These are phyloP conservation scores for Rhinoraja longicauda DNA, from an alignment of 2,797 vertebrate genomes.

Conservation along the genomic window DNA sequence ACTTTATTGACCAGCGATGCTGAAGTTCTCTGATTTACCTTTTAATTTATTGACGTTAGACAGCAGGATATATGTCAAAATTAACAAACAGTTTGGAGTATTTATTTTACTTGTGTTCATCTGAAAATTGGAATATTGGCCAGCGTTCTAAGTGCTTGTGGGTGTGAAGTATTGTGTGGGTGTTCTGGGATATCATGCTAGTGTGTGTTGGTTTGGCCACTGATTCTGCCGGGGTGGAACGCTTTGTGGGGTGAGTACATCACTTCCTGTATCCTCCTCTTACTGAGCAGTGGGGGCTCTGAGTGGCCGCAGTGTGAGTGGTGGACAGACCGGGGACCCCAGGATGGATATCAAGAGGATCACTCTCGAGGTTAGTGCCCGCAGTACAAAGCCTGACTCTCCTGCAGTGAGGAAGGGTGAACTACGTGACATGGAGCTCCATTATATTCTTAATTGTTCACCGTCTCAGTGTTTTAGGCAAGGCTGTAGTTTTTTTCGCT, in stretches of 20 bases:
- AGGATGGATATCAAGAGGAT: background rate
- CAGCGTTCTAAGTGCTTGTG: background rate
- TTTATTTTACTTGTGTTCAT: background rate
- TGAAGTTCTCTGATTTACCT: background rate
- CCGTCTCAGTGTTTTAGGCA: no score
- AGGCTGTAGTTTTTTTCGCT: no score
- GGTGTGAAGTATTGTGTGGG: background rate
- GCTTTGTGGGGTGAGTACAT: no score
- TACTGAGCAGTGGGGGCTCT: background rate
- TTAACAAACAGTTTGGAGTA: constrained; percentile 10
- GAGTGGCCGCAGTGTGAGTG: no score
- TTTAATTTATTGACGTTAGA: background rate
- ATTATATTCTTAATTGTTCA: no score
- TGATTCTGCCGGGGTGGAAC: background rate
- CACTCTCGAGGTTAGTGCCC: background rate
- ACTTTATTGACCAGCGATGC: background rate
- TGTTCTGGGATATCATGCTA: background rate
- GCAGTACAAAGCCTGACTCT: background rate
- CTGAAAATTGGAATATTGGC: background rate
- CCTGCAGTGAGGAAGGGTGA: no score
- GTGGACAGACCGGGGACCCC: background rate
- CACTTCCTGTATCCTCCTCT: no score
- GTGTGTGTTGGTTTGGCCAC: background rate
- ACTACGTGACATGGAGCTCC: no score
- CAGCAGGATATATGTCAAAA: background rate